A percentile compares a stretch with the other conserved stretches of the same genome.
phyloP scores from a whole-genome alignment of 2,888 invertebrate species.

The Molorchus minor region DNA sequence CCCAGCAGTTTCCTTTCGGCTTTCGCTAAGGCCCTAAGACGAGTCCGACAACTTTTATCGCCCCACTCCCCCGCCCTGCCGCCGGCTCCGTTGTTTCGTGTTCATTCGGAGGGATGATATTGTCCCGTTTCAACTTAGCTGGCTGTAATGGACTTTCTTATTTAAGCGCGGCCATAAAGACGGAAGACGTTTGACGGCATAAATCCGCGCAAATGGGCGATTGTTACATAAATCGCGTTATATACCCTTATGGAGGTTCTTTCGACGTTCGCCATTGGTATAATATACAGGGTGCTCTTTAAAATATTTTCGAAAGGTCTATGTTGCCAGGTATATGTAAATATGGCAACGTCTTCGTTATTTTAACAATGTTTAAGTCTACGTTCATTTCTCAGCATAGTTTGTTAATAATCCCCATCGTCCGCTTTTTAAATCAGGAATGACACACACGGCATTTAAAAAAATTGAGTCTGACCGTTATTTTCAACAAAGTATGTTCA shows the following conservation, averaged over 20 bases:
- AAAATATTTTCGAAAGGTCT: too few species aligned
- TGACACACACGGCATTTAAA: too few species aligned
- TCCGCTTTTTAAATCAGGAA: too few species aligned
- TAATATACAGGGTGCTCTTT: too few species aligned
- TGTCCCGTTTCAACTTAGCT: constrained; percentile 29
- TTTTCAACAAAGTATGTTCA: too few species aligned
- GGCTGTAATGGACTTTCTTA: constrained; percentile 30
- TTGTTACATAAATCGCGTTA: constrained; percentile 1
- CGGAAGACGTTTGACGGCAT: constrained; percentile 12
- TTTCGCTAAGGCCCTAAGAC: constrained; percentile 12
- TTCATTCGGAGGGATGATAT: constrained; percentile 34
- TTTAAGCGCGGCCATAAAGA: constrained; percentile 21
- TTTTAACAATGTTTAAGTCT: too few species aligned
- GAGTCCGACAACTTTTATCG: constrained; percentile 25
- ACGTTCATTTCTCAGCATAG: too few species aligned
- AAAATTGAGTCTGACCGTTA: too few species aligned
- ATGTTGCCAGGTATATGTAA: too few species aligned
- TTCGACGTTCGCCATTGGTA: neutral
- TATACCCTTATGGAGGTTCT: neutral
- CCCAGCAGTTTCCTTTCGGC: constrained; percentile 6
- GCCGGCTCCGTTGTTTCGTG: constrained; percentile 31
- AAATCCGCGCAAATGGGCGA: constrained; percentile 13
- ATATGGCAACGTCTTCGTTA: too few species aligned
- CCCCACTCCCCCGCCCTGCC: constrained; percentile 23
- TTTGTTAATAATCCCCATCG: too few species aligned